Base-by-base conservation (phyloP, 1,140 invertebrate species). In the Nymphalis io region DNA sequence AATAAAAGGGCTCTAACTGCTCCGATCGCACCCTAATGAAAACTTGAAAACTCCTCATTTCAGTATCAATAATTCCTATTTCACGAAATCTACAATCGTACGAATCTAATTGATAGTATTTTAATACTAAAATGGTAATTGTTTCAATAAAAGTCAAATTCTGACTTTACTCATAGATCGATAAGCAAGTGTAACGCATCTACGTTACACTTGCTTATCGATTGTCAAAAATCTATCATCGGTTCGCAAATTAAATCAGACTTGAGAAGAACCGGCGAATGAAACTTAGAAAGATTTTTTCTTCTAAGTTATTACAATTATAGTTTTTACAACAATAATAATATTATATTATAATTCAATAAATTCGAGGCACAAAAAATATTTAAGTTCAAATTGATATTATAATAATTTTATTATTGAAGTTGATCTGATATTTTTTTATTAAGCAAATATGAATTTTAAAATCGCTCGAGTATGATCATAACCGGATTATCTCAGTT, bases 1-100 rank as follows among this genome's bases (percentile, higher is more conserved):
- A 92, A 92, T 92, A 92, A 92, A 92, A 92, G 88, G 92, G 88
- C 89, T 91, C 88, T 92, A 92, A 92, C 88, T 92, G 89, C 85
- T 82, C 74, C 80, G 80, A 88, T 88, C 85, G 83, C 83, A 80
- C 89, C 84, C 84, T 91, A 91, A 91, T 91, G 88, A 91, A 91
- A 91, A 89, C 82, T 91, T 83, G 80, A 84, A 84, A 87, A 84
- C 79, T 87, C 83, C 71, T 85, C 83, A 89, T 89, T 89, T 86
- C 83, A 83, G 79, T 89, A 90, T 89, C 85, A 87, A 87, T 85
- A 87, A 84, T 72, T 86, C 80, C 73, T 81, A 81, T 82, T 84
- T 82, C 68, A 67, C 63, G 60, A 70, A 78, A 55, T 23, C 51
- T 23, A 23, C 3, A 21, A 55, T 20, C 68, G 75, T 68, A 77